phyloP scores from a whole-genome alignment of 2,113 vertebrate species.

The Cathartes aura region DNA sequence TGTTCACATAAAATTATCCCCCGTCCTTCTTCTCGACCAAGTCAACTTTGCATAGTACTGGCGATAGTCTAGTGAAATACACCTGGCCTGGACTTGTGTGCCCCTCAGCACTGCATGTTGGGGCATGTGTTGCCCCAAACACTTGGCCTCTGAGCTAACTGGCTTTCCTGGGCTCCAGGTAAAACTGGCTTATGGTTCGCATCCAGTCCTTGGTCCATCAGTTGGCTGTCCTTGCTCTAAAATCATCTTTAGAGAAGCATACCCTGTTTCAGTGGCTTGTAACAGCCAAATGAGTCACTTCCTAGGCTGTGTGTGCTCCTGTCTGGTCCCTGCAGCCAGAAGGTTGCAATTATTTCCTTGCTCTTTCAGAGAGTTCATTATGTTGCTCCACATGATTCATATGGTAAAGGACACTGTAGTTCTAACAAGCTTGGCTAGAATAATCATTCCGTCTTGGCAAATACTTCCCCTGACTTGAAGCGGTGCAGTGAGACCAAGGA shows the following conservation, averaged over 20 bases:
- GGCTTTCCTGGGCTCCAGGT: neutral
- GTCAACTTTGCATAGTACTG: neutral
- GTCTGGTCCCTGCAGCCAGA: neutral
- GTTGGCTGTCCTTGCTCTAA: neutral
- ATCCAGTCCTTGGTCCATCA: neutral
- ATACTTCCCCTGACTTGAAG: neutral
- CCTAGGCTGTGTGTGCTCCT: neutral
- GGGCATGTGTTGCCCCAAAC: neutral
- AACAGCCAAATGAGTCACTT: neutral
- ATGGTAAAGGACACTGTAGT: neutral
- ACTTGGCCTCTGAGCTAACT: neutral
- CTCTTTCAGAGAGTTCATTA: neutral
- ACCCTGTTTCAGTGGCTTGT: neutral
- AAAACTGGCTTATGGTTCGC: neutral
- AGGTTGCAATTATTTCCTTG: conserved; percentile 12
- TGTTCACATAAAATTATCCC: neutral
- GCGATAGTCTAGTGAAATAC: neutral
- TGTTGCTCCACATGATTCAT: neutral
- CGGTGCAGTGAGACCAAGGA: neutral
- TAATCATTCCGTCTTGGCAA: conserved; percentile 5
- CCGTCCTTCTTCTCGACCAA: neutral
- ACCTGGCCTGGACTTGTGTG: neutral
- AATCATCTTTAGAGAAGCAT: neutral
- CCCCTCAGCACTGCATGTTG: neutral
- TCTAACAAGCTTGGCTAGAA: neutral